These are phyloP conservation scores for Temnothorax nylanderi DNA, from an alignment of 1,140 invertebrate genomes.

Conservation along the genomic window DNA sequence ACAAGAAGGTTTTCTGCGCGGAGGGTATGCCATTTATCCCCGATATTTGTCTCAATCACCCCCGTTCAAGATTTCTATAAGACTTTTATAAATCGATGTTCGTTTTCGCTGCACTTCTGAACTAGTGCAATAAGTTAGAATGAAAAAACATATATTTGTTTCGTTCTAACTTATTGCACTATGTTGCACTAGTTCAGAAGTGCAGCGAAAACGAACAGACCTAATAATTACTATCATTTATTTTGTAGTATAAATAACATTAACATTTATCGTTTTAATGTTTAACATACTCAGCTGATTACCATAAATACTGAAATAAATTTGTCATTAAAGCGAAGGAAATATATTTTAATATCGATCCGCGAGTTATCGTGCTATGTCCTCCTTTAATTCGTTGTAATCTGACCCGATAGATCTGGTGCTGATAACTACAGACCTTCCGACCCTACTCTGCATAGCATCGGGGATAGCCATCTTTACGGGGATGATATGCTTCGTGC, in stretches of 20 bases:
- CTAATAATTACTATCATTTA: background rate
- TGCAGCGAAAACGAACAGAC: no score
- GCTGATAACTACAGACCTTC: slow-evolving; percentile 92
- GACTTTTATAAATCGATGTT: background rate
- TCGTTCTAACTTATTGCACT: no score
- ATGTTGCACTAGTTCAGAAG: no score
- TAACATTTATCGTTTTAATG: background rate
- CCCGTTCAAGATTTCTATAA: background rate
- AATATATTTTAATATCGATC: slow-evolving; percentile 42
- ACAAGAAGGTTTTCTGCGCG: slow-evolving; percentile 92
- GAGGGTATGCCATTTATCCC: slow-evolving; percentile 87
- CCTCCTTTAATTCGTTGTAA: slow-evolving; percentile 40
- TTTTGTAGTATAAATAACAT: background rate
- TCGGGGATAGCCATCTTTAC: slow-evolving; percentile 93
- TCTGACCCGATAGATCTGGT: slow-evolving; percentile 89
- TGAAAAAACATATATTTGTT: no score
- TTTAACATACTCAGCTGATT: background rate
- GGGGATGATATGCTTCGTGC: slow-evolving; percentile 93
- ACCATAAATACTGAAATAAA: background rate
- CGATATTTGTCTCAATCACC: background rate
- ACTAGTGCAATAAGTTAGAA: no score
- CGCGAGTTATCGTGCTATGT: background rate
- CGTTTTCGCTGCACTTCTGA: no score
- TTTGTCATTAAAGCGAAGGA: background rate
- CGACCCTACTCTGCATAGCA: slow-evolving; percentile 92